Conservation (phyloP, 64 coral and sea anemone genomes). For the Actinia equina region DNA sequence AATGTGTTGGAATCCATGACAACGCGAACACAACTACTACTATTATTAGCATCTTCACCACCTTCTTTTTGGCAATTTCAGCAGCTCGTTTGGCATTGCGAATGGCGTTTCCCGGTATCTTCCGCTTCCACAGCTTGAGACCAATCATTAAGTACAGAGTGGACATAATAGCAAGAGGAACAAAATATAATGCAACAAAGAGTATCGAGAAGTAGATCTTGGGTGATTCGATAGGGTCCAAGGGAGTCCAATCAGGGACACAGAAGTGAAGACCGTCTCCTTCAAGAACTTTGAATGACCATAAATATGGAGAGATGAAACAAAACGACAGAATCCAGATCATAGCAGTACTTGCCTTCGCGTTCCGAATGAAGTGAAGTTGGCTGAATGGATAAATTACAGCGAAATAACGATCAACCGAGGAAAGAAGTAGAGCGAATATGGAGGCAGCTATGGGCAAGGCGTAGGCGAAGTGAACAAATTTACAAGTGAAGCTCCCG, state of each 20-base stretch:
- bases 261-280: constrained; percentile 24
- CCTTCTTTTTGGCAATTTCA: constrained; percentile 64
- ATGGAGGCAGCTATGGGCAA: constrained; percentile 71
- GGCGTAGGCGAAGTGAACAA: constrained; percentile 71
- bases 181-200: constrained; percentile 44
- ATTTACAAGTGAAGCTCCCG: constrained; percentile 62
- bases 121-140: constrained; percentile 63
- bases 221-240: constrained; percentile 35
- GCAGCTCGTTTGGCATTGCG: constrained; percentile 50
- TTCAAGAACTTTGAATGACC: constrained; percentile 17
- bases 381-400: constrained; percentile 63
- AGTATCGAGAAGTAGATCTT: constrained; percentile 56
- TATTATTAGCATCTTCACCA: constrained; percentile 73
- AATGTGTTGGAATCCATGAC: constrained; percentile 69
- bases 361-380: constrained; percentile 55
- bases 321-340: constrained; percentile 60
- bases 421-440: constrained; percentile 59
- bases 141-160: constrained; percentile 58
- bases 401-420: constrained; percentile 61
- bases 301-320: constrained; percentile 73
- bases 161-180: constrained; percentile 55
- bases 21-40: constrained; percentile 66
- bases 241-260: constrained; percentile 49
- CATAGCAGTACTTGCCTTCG: constrained; percentile 25
- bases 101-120: constrained; percentile 63